These are phyloP conservation scores for Phyto melanocephala DNA, from an alignment of 2,888 invertebrate genomes.

Conservation along the genomic window DNA sequence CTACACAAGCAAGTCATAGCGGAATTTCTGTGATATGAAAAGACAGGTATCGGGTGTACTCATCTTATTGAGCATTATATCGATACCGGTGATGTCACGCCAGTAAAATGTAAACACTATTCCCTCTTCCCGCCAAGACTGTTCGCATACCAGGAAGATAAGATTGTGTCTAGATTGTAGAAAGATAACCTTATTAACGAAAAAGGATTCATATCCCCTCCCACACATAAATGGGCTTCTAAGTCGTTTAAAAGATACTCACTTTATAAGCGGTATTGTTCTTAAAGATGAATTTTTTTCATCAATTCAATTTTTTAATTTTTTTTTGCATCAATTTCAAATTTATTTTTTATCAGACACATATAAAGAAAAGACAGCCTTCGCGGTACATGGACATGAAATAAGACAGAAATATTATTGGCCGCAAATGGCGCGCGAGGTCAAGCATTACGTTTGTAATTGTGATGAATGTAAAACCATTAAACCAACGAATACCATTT, in stretches of 20 bases:
- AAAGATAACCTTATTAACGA: not conserved
- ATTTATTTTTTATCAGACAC: conserved; percentile 26
- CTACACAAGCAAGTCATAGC: no score
- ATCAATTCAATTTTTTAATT: no score
- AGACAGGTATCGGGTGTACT: no score
- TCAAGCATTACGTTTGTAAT: not conserved
- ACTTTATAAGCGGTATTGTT: conserved; percentile 53
- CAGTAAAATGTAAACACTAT: no score
- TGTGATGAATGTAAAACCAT: not conserved
- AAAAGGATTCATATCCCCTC: not conserved
- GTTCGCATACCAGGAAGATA: not conserved
- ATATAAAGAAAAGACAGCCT: conserved; percentile 66
- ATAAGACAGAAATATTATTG: not conserved
- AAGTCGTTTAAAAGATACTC: conserved; percentile 35
- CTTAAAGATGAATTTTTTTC: conserved; percentile 51
- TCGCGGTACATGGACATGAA: not conserved
- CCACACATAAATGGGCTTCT: not conserved
- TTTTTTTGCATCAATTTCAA: no score
- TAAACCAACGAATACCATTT: not conserved
- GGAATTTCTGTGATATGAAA: no score
- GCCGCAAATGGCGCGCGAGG: not conserved
- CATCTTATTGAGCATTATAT: no score
- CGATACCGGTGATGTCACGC: no score
- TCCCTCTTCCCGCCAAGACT: no score
- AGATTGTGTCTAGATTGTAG: not conserved